Conservation (phyloP, 2,113 vertebrate species). For the Willisornis vidua region DNA sequence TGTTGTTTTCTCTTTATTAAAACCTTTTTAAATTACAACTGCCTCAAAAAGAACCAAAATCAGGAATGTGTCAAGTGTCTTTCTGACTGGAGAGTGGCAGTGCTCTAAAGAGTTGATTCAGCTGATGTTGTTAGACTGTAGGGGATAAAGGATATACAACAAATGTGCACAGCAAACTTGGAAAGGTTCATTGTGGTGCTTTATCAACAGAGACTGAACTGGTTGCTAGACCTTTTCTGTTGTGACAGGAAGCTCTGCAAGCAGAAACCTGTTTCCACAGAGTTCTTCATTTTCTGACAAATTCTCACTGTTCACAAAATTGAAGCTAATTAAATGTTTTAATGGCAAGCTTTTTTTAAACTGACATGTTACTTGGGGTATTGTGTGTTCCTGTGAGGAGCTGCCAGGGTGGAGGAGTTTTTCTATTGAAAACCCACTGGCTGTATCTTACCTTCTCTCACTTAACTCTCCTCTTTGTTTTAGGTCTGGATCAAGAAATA, state of each 20-base stretch:
- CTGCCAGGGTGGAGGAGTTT: background rate
- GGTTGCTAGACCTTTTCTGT: background rate
- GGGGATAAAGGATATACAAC: background rate
- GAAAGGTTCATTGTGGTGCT: background rate
- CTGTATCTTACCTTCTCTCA: background rate
- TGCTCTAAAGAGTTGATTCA: background rate
- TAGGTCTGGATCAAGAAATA: constrained; percentile 90
- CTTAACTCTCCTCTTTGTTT: background rate
- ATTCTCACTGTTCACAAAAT: background rate
- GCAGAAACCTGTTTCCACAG: background rate
- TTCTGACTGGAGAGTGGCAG: background rate
- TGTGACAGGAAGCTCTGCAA: background rate
- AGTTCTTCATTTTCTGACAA: background rate
- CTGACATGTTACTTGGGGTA: background rate
- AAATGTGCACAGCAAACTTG: background rate
- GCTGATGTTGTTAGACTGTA: background rate
- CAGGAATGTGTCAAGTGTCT: background rate
- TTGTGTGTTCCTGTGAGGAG: background rate
- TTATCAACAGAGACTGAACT: background rate
- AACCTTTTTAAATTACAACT: background rate
- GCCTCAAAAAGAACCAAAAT: background rate
- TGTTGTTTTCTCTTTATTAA: background rate
- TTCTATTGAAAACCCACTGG: background rate
- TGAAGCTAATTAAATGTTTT: background rate
- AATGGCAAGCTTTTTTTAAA: background rate